These are phyloP conservation scores for Crenuchus spilurus DNA, from an alignment of 2,797 vertebrate genomes.

Conservation along the genomic window DNA sequence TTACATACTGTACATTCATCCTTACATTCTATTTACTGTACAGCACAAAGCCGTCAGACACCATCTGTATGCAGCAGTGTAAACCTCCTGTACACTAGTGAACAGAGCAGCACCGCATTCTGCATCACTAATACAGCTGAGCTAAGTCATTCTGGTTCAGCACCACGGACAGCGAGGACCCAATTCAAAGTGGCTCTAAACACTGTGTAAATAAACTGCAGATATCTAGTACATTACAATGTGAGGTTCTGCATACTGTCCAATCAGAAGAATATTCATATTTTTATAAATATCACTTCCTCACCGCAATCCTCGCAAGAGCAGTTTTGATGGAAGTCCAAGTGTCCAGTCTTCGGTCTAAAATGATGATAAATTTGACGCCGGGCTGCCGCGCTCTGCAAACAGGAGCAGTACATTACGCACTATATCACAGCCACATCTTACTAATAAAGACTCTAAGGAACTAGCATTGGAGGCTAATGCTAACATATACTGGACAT, in stretches of 20 bases:
- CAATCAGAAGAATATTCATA: not conserved
- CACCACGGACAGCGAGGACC: slow-evolving; percentile 59
- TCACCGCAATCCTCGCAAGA: slow-evolving; percentile 92
- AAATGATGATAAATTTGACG: slow-evolving; percentile 91
- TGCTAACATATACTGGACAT: no score
- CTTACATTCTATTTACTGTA: slow-evolving; percentile 24
- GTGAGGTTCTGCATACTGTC: not conserved
- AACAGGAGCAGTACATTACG: slow-evolving; percentile 44
- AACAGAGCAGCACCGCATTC: not conserved
- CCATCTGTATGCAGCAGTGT: not conserved
- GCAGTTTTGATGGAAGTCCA: slow-evolving; percentile 94
- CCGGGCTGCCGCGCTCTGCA: slow-evolving; percentile 86
- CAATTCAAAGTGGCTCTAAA: not conserved
- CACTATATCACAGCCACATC: not conserved
- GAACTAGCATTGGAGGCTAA: not conserved
- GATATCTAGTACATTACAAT: no score
- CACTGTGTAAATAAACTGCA: not conserved
- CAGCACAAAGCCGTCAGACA: not conserved
- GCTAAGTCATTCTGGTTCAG: slow-evolving; percentile 51
- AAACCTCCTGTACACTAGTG: not conserved
- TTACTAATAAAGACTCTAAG: not conserved
- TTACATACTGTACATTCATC: slow-evolving; percentile 39
- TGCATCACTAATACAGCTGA: not conserved
- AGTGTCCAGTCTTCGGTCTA: slow-evolving; percentile 94
- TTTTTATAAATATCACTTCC: slow-evolving; percentile 46